Evolutionary conservation across 1,140 invertebrate genomes (phyloP).

Genomic region (Macrocentrus cingulum): DNA sequence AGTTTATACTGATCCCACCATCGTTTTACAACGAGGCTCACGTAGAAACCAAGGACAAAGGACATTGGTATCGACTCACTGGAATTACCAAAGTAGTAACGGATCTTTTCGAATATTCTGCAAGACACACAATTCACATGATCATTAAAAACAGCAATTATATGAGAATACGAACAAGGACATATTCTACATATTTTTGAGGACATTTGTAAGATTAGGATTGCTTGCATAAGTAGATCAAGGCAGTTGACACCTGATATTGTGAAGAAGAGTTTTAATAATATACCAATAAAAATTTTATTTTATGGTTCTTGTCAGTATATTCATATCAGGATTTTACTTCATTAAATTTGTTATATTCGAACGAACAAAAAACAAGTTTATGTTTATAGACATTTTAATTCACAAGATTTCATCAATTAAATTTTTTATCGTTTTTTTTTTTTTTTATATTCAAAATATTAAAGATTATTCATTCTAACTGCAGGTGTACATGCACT

Average conservation of each 20-base stretch:
- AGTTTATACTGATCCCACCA: slow-evolving; percentile 93
- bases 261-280: too few relatives aligned
- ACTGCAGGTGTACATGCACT: too few relatives aligned
- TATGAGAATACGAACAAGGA: not conserved
- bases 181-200: slow-evolving; percentile 5
- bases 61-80: slow-evolving; percentile 88
- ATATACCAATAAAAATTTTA: too few relatives aligned
- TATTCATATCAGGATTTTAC: too few relatives aligned
- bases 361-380: too few relatives aligned
- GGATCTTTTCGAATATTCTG: slow-evolving; percentile 81
- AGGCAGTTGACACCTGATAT: not conserved
- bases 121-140: slow-evolving; percentile 38
- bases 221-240: slow-evolving; percentile 4
- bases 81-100: slow-evolving; percentile 77
- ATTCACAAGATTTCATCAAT: too few relatives aligned
- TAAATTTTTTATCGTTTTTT: too few relatives aligned
- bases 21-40: slow-evolving; percentile 84
- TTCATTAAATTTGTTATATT: too few relatives aligned
- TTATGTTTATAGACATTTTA: too few relatives aligned
- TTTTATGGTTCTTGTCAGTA: too few relatives aligned
- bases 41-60: slow-evolving; percentile 93
- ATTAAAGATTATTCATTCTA: too few relatives aligned
- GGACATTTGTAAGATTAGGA: slow-evolving; percentile 1
- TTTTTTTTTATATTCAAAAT: too few relatives aligned
- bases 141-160: not conserved